phyloP scores from a whole-genome alignment of 2,888 invertebrate genomes.

The Odontocerum albicorne region DNA sequence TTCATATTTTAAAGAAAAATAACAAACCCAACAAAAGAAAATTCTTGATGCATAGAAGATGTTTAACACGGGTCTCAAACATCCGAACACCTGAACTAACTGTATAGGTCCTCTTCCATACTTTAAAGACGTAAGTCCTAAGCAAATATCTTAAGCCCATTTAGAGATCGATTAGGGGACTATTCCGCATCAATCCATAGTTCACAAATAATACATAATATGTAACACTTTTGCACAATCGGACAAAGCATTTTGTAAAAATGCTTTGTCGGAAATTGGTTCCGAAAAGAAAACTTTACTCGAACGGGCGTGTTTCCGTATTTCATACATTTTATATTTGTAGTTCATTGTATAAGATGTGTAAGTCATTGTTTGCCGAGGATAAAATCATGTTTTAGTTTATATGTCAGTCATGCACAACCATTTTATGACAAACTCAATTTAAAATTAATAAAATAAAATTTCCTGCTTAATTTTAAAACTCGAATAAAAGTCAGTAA shows the following conservation, averaged over 20 bases:
- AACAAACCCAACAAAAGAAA: too few relatives aligned
- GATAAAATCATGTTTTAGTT: conserved; percentile 22
- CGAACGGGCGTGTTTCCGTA: conserved; percentile 7
- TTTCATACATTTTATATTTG: conserved; percentile 10
- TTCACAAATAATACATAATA: too few relatives aligned
- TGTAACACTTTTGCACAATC: too few relatives aligned
- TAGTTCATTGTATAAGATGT: not conserved
- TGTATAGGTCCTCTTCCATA: not conserved
- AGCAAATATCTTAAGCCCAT: conserved; percentile 10
- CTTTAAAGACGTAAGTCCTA: conserved; percentile 1
- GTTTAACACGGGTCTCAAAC: not conserved
- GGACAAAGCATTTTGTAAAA: too few relatives aligned
- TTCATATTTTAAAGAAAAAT: too few relatives aligned
- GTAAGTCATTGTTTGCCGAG: conserved; percentile 16
- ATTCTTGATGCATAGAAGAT: too few relatives aligned
- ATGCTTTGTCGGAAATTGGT: conserved; percentile 6
- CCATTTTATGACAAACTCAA: too few relatives aligned
- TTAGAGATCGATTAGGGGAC: conserved; percentile 10
- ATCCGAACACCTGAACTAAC: conserved; percentile 11
- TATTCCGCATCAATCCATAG: conserved; percentile 5
- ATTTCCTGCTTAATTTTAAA: too few relatives aligned
- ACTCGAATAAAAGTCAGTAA: too few relatives aligned
- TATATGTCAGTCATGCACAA: too few relatives aligned
- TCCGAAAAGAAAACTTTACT: not conserved
- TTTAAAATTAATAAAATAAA: too few relatives aligned